A percentile compares a stretch with the other conserved stretches of the same genome.
Conservation (phyloP, 2,113 vertebrate genomes). For the Catharus bicknelli region DNA sequence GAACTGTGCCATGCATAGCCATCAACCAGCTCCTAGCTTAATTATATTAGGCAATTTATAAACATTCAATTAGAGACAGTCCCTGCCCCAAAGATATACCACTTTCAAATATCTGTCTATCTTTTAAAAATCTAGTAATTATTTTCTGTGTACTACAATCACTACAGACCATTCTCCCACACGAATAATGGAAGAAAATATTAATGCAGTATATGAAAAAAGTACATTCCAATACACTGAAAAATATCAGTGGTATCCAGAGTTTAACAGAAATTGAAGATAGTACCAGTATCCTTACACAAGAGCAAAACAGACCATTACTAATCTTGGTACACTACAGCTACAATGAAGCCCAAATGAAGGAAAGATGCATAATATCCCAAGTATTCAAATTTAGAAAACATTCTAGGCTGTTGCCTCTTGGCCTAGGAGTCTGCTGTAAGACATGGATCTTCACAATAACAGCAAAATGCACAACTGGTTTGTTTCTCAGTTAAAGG, state of each 20-base stretch:
- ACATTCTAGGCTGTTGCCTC: background rate
- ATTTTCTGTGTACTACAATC: background rate
- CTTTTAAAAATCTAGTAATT: conserved; percentile 7
- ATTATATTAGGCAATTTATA: background rate
- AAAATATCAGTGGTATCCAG: background rate
- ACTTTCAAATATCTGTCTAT: conserved; percentile 13
- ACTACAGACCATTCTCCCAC: background rate
- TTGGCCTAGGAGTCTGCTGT: background rate
- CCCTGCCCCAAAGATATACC: background rate
- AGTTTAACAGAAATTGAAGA: background rate
- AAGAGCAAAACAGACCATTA: background rate
- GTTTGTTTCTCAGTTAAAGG: background rate
- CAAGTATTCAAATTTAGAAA: background rate
- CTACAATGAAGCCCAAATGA: background rate
- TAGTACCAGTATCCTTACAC: background rate
- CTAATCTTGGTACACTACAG: background rate
- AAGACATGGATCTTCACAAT: background rate
- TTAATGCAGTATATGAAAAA: background rate
- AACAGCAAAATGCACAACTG: background rate
- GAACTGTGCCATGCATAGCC: background rate
- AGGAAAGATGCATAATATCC: background rate
- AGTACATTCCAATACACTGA: background rate
- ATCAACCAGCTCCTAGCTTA: background rate
- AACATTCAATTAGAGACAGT: conserved; percentile 28
- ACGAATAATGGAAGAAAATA: background rate